Conservation (phyloP, 2,888 invertebrate genomes). For the Nomada flava region DNA sequence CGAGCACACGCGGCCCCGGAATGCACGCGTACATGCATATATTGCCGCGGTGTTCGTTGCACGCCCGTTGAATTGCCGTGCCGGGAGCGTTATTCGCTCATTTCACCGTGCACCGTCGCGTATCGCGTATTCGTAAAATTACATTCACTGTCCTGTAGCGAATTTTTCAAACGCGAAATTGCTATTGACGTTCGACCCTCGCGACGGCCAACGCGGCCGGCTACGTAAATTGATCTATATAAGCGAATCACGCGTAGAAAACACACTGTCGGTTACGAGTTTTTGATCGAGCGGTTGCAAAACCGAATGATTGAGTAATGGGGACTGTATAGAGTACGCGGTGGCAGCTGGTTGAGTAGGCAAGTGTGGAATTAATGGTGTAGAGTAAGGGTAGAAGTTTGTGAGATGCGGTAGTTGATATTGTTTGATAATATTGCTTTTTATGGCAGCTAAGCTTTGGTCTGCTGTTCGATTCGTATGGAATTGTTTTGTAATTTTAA, state of each 20-base stretch:
- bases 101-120: constrained; percentile 39
- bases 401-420: too few relatives aligned
- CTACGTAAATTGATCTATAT: constrained; percentile 47
- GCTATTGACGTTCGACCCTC: constrained; percentile 34
- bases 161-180: constrained; percentile 45
- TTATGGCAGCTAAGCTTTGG: too few relatives aligned
- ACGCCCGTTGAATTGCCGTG: constrained; percentile 45
- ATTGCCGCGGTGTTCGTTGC: constrained; percentile 32
- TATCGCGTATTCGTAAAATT: constrained; percentile 53
- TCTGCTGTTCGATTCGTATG: too few relatives aligned
- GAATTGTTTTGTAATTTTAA: too few relatives aligned
- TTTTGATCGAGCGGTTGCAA: neutral
- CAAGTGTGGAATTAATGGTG: too few relatives aligned
- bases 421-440: too few relatives aligned
- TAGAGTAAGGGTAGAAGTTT: too few relatives aligned
- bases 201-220: constrained; percentile 4
- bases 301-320: constrained; percentile 23
- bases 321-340: neutral
- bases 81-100: constrained; percentile 51
- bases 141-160: constrained; percentile 31
- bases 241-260: constrained; percentile 34
- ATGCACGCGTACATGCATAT: constrained; percentile 14
- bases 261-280: constrained; percentile 4
- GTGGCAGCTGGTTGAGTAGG: neutral
- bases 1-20: constrained; percentile 9